A percentile compares a stretch with the other conserved stretches of the same genome.
Evolutionary conservation across 2,888 invertebrate genomes (phyloP).

Genomic region (Diaprepes abbreviatus): DNA sequence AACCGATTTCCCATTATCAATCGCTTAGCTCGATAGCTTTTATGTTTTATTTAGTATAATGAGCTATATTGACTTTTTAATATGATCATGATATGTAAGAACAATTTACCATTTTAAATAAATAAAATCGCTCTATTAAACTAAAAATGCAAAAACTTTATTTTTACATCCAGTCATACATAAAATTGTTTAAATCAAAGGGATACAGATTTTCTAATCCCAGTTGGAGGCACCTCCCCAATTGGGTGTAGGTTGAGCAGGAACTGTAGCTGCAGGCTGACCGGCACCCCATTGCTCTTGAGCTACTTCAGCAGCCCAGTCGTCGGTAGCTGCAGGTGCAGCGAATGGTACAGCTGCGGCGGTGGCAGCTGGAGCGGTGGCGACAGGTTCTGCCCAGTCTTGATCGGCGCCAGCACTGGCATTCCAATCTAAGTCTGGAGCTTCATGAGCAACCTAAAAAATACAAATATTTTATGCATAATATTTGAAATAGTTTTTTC

Average conservation of each 20-base stretch:
- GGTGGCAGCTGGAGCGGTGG: constrained; percentile 60
- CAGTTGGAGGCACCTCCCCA: constrained; percentile 76
- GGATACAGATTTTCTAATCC: constrained; percentile 63
- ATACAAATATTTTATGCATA: too few species aligned
- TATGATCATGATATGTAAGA: too few species aligned
- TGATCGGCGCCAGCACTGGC: constrained; percentile 71
- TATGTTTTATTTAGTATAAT: too few species aligned
- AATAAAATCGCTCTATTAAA: not conserved
- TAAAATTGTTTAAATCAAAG: not conserved
- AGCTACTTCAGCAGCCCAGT: constrained; percentile 57
- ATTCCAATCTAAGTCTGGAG: constrained; percentile 72
- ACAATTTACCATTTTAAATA: too few species aligned
- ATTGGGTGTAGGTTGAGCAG: constrained; percentile 67
- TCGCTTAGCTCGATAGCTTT: too few species aligned
- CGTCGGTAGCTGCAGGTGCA: constrained; percentile 63
- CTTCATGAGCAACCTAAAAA: constrained; percentile 57
- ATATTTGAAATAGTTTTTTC: too few species aligned
- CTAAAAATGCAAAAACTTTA: constrained; percentile 11
- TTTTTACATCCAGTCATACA: not conserved
- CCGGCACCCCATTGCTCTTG: constrained; percentile 53
- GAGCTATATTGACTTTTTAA: too few species aligned
- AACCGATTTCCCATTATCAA: too few species aligned
- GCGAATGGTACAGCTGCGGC: constrained; percentile 63
- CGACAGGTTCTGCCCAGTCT: constrained; percentile 68
- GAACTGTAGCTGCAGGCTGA: constrained; percentile 61